Evolutionary conservation across 2,113 vertebrate genomes (phyloP), one percentile per base, ranked within the genome.

Genomic region (Cyrtonyx montezumae): DNA sequence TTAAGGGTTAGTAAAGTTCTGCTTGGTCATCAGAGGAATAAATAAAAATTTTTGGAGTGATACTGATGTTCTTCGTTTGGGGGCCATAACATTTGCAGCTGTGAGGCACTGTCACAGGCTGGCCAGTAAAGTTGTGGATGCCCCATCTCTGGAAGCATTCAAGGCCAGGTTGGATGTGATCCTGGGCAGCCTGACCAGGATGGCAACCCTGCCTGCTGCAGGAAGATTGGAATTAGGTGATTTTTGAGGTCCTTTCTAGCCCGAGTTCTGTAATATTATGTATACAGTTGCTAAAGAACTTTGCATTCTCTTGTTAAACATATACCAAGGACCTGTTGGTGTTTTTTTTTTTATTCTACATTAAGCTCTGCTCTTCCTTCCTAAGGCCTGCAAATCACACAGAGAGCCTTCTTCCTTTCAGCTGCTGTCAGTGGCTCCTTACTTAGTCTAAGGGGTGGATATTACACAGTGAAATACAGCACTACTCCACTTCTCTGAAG

Each of bases 401-500:
- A 53, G 79, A 80, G 86, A 86, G 68, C 71, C 49, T 55, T 69
- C 80, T 70, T 70, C 68, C 46, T 90, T 80, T 70, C 66, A 51
- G 32, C 37, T 92, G 88, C 61, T 95, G 84, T 84, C 89, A 79
- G 5, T 43, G 69, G 78, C 74, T 81, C 79, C 83, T 37, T 75
- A 43, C 82, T 78, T 79, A 68, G 55, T 65, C 66, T 91, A 48
- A 91, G 84, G 74, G 66, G 46, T 94, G 34, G 66, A 71, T 95
- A 81, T 95, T 87, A 87, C 65, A 37, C 58, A 61, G 37, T 40
- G 80, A 91, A 88, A 88, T 69, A 93, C 78, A 90, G 62, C 58
- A 75, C 25, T 94, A 74, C 89, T 92, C 81, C 78, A 46, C 88
- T 88, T 65, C 67, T 49, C 32, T 61, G 69, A 46, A 87, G 12